A percentile compares a stretch with the other conserved stretches of the same genome.
Conservation (phyloP, 2,113 vertebrate genomes). For the Larimichthys crocea region DNA sequence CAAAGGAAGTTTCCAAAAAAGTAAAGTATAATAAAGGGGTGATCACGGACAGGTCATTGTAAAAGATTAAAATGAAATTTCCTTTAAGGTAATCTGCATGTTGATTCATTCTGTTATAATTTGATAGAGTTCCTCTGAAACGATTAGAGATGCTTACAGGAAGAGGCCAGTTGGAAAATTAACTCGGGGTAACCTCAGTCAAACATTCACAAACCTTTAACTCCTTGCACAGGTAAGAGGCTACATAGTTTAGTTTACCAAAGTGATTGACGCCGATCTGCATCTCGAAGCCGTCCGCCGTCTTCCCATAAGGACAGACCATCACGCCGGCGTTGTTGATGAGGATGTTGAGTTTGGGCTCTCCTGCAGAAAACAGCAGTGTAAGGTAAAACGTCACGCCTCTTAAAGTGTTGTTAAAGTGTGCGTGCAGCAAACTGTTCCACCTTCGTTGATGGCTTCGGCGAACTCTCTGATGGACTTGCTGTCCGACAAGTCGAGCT, state of each 20-base stretch:
- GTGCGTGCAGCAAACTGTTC: accelerated
- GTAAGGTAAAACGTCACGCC: neutral
- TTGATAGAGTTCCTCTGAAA: neutral
- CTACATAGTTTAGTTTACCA: constrained; percentile 70
- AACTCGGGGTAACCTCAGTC: neutral
- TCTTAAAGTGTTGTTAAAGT: neutral
- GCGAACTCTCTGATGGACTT: constrained; percentile 85
- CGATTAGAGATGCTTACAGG: neutral
- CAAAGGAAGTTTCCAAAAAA: no score
- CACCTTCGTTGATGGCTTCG: constrained; percentile 81
- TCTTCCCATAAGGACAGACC: constrained; percentile 85
- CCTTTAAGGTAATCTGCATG: neutral
- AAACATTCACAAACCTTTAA: neutral
- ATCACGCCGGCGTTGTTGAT: constrained; percentile 88
- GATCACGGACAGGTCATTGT: neutral
- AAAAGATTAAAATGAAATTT: neutral
- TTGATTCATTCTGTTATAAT: neutral
- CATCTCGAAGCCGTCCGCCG: constrained; percentile 86
- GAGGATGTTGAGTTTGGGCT: constrained; percentile 83
- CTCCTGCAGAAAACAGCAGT: constrained; percentile 60
- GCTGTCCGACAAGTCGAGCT: constrained; percentile 82
- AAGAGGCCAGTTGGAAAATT: neutral
- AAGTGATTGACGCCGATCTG: constrained; percentile 88
- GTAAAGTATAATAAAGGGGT: neutral
- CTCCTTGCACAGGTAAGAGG: neutral